A percentile compares a stretch with the other conserved stretches of the same genome.
Evolutionary conservation across 2,797 vertebrate genomes (phyloP).

Genomic region (Sebastes variabilis): DNA sequence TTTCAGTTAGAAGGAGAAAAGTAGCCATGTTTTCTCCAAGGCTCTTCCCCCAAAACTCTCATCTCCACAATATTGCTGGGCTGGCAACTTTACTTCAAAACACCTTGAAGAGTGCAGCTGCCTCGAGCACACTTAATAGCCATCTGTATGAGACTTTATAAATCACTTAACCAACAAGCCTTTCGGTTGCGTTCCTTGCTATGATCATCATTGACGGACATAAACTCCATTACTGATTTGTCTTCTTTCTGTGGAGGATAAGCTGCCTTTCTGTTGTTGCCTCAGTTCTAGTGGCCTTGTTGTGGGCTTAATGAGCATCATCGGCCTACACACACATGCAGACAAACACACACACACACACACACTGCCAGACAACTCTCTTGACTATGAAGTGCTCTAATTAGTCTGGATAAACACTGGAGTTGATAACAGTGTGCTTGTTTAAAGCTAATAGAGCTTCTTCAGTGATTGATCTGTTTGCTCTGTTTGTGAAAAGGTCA

Average conservation of each 20-base stretch:
- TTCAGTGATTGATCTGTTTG: constrained; percentile 55
- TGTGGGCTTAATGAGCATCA: constrained; percentile 32
- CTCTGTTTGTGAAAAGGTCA: constrained; percentile 48
- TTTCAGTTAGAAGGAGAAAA: constrained; percentile 22
- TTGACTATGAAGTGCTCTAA: constrained; percentile 71
- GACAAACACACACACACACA: constrained; percentile 16
- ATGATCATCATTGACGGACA: constrained; percentile 4
- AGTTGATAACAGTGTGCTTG: constrained; percentile 52
- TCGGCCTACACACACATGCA: constrained; percentile 27
- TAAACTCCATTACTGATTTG: constrained; percentile 27
- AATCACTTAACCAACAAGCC: constrained; percentile 27
- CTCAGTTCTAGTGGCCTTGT: constrained; percentile 40
- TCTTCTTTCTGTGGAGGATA: constrained; percentile 8
- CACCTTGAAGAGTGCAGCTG: constrained; percentile 34
- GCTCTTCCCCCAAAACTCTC: not conserved
- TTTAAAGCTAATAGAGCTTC: constrained; percentile 57
- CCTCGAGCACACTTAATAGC: constrained; percentile 20
- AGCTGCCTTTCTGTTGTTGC: constrained; percentile 27
- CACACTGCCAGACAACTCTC: constrained; percentile 52
- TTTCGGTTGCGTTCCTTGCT: constrained; percentile 13
- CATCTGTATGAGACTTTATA: constrained; percentile 4
- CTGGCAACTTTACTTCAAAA: constrained; percentile 38
- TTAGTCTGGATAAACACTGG: constrained; percentile 70
- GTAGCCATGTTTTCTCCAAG: constrained; percentile 31
- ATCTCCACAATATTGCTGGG: constrained; percentile 39